Evolutionary conservation across 2,113 vertebrate genomes (phyloP).

Genomic region (Hipposideros armiger): DNA sequence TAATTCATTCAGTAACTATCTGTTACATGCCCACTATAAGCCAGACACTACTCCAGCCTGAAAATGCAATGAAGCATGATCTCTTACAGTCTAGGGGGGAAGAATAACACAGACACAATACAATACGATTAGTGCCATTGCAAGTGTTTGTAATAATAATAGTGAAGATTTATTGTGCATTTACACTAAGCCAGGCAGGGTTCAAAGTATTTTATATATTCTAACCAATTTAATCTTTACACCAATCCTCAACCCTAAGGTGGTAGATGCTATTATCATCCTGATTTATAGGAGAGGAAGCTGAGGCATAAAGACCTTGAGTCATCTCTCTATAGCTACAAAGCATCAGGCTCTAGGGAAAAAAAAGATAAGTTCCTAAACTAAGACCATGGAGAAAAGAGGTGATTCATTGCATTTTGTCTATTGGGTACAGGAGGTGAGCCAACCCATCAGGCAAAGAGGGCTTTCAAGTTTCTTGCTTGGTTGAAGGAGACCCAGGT

Average conservation of each 20-base stretch:
- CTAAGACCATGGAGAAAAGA: background rate
- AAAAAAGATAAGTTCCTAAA: background rate
- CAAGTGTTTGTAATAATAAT: background rate
- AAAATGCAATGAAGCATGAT: background rate
- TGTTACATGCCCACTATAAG: background rate
- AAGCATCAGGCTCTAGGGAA: background rate
- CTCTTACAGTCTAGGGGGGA: background rate
- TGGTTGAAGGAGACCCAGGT: background rate
- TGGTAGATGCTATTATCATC: background rate
- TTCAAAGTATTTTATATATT: conserved; percentile 40
- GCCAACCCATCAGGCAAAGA: background rate
- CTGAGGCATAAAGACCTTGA: background rate
- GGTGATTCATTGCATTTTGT: background rate
- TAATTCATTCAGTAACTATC: background rate
- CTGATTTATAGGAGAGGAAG: background rate
- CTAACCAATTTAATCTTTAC: background rate
- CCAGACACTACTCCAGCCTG: background rate
- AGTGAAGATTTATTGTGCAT: background rate
- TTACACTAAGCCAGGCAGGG: background rate
- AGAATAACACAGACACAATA: background rate
- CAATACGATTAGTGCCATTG: background rate
- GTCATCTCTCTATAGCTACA: background rate
- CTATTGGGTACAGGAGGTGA: background rate
- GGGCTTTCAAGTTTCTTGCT: background rate
- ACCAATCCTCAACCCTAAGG: background rate